phyloP scores from a whole-genome alignment of 37 sponge, comb jelly and placozoan species.

The Amphimedon queenslandica region DNA sequence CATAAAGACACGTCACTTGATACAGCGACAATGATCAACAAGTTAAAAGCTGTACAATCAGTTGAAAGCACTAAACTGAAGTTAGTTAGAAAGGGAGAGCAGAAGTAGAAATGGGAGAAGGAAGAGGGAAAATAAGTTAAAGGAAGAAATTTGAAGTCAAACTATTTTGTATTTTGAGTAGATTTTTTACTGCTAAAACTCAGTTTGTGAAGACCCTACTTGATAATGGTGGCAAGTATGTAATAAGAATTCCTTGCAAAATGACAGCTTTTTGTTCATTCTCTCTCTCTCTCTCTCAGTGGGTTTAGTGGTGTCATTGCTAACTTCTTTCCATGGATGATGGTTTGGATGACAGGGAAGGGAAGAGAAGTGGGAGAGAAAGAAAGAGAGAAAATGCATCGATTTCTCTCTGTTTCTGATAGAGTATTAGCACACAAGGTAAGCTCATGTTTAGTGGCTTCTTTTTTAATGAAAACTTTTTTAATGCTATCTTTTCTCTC shows the following conservation, averaged over 20 bases:
- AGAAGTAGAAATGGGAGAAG: neutral
- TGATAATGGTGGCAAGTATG: slow-evolving; percentile 75
- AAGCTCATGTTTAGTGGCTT: neutral
- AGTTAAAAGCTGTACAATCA: slow-evolving; percentile 59
- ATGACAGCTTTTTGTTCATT: no score
- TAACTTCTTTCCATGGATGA: slow-evolving; percentile 83
- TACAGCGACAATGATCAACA: slow-evolving; percentile 28
- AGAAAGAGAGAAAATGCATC: slow-evolving; percentile 31
- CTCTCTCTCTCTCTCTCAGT: no score
- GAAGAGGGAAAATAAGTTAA: neutral
- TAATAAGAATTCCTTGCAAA: no score
- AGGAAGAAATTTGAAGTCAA: neutral
- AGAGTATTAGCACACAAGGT: slow-evolving; percentile 33
- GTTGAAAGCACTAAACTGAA: slow-evolving; percentile 51
- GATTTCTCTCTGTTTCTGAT: slow-evolving; percentile 51
- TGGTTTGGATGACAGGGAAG: slow-evolving; percentile 57
- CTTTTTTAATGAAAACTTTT: neutral
- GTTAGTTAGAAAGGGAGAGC: slow-evolving; percentile 20
- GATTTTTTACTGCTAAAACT: slow-evolving; percentile 76
- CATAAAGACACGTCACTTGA: slow-evolving; percentile 77
- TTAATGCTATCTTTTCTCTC: neutral
- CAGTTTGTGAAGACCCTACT: slow-evolving; percentile 57
- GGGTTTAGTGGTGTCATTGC: slow-evolving; percentile 84
- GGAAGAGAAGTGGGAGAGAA: slow-evolving; percentile 5
- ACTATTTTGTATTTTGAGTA: neutral